These are phyloP conservation scores for Linurgus olivaceus DNA, from an alignment of 2,797 vertebrate species.

Conservation along the genomic window DNA sequence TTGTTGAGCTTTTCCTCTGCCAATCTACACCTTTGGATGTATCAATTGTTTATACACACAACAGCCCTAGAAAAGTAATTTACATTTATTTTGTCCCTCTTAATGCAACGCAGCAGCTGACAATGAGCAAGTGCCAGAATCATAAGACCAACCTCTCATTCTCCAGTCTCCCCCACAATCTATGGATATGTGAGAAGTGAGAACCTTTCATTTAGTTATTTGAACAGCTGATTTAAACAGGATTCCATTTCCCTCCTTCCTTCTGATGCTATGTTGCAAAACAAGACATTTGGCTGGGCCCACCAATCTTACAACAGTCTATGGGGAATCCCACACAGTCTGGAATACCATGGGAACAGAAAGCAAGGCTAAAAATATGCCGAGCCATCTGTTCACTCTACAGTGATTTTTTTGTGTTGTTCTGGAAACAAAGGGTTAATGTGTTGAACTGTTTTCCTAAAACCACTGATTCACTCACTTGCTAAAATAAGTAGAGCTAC, in stretches of 20 bases:
- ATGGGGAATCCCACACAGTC: conserved; percentile 59
- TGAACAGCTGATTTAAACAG: not conserved
- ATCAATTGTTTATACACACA: not conserved
- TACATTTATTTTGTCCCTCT: not conserved
- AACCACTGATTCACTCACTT: conserved; percentile 16
- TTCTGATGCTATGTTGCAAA: conserved; percentile 22
- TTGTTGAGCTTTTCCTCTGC: not conserved
- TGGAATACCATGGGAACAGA: conserved; percentile 61
- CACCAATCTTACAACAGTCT: conserved; percentile 34
- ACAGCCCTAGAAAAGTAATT: not conserved
- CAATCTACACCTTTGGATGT: not conserved
- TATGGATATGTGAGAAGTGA: not conserved
- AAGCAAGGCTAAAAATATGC: conserved; percentile 50
- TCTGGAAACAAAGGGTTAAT: conserved; percentile 42
- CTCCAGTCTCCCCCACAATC: not conserved
- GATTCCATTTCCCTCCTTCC: not conserved
- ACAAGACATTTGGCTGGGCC: conserved; percentile 26
- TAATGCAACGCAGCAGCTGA: not conserved
- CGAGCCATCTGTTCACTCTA: conserved; percentile 15
- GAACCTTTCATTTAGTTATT: not conserved
- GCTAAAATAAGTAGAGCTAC: conserved; percentile 20
- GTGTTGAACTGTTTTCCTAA: not conserved
- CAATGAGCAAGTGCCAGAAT: not conserved
- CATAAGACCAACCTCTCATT: not conserved
- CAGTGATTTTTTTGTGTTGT: not conserved